phyloP scores from a whole-genome alignment of 2,888 invertebrate genomes.

The Eupeodes latifasciatus region DNA sequence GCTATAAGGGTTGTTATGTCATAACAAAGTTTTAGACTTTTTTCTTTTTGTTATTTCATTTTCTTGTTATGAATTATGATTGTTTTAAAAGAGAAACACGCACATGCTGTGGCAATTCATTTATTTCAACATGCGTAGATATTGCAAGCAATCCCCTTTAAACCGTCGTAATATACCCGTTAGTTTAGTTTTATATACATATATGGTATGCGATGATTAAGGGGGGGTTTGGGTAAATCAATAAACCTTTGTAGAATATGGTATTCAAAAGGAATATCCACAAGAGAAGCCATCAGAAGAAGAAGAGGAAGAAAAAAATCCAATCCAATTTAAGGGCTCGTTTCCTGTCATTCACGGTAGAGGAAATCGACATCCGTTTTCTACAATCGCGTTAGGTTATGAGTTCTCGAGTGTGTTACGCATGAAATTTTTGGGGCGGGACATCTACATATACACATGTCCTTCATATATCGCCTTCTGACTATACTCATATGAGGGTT shows the following conservation, averaged over 20 bases:
- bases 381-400: slow-evolving; percentile 24
- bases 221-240: slow-evolving; percentile 58
- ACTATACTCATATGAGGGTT: slow-evolving; percentile 43
- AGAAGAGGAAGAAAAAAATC: slow-evolving; percentile 19
- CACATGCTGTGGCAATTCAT: slow-evolving; percentile 71
- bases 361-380: slow-evolving; percentile 74
- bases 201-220: no score
- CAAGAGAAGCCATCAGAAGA: neutral
- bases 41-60: slow-evolving; percentile 33
- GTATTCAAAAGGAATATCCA: neutral
- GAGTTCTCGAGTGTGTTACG: slow-evolving; percentile 29
- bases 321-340: slow-evolving; percentile 55
- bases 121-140: slow-evolving; percentile 70
- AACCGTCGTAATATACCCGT: neutral
- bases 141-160: slow-evolving; percentile 27
- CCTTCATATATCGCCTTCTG: slow-evolving; percentile 13
- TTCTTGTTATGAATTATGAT: slow-evolving; percentile 71
- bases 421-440: slow-evolving; percentile 71
- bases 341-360: slow-evolving; percentile 61
- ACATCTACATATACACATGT: neutral
- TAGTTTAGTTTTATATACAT: neutral
- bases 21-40: slow-evolving; percentile 62
- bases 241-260: slow-evolving; percentile 25
- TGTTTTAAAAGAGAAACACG: slow-evolving; percentile 71
- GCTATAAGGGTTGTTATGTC: slow-evolving; percentile 73